Evolutionary conservation across 2,888 invertebrate genomes (phyloP).

Genomic region (Apocheima hispidaria): DNA sequence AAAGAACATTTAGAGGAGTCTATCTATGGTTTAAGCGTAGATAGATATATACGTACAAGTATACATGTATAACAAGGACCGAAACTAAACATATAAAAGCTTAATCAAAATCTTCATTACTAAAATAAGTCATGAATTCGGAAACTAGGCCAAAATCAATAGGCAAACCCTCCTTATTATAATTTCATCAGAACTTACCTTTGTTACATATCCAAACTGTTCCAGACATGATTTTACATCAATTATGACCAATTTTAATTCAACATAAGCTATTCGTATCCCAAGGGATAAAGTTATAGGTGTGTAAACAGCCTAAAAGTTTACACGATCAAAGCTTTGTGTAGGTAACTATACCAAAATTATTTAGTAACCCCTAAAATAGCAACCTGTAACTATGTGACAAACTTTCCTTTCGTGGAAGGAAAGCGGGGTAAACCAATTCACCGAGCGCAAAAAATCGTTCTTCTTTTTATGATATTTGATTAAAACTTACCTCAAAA

Average conservation of each 20-base stretch:
- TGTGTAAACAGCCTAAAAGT: slow-evolving; percentile 47
- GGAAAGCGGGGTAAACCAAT: slow-evolving; percentile 22
- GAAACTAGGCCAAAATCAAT: slow-evolving; percentile 18
- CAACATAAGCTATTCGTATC: slow-evolving; percentile 42
- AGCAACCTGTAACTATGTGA: slow-evolving; percentile 29
- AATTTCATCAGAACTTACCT: slow-evolving; percentile 31
- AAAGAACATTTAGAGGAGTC: no score
- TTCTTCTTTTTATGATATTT: not conserved
- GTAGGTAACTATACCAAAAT: slow-evolving; percentile 38
- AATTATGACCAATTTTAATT: slow-evolving; percentile 34
- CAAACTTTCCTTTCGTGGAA: slow-evolving; percentile 20
- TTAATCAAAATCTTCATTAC: slow-evolving; percentile 2
- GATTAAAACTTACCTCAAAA: no score
- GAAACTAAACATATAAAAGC: not conserved
- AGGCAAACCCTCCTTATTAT: slow-evolving; percentile 16
- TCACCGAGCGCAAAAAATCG: slow-evolving; percentile 29
- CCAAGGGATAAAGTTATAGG: slow-evolving; percentile 28
- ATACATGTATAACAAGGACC: not conserved
- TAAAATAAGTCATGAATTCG: slow-evolving; percentile 8
- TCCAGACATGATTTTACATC: slow-evolving; percentile 40
- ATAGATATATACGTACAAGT: not conserved
- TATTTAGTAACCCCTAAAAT: slow-evolving; percentile 38
- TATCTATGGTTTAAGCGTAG: no score
- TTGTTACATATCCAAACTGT: slow-evolving; percentile 30
- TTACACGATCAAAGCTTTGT: slow-evolving; percentile 38